Base-by-base conservation (phyloP, 2,797 vertebrate species). In the Brachyalestes nurse region DNA sequence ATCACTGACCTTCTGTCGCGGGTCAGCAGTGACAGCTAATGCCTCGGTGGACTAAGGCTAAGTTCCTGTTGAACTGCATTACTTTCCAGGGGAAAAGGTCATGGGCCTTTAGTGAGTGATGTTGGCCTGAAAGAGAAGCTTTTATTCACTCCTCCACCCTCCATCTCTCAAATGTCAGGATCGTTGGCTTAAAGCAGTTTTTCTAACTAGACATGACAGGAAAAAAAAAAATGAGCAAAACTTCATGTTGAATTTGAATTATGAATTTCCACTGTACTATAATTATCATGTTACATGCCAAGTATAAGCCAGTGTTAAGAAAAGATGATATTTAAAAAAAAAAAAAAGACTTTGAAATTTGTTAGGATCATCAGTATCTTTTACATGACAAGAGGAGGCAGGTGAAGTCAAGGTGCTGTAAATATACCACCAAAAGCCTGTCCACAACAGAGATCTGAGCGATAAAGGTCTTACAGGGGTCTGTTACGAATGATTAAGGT, bases 341-440 rank as follows among this genome's bases (percentile, higher is more conserved):
- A 21, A 51, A 65, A 49, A 69, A 71, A 51, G 17, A 47, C 38
- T 72, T 45, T 72, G 25, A 74, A 81, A 12, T 61, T 72, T 73
- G 57, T 65, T 62, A 70, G 62, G 47, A 75, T 45, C 61, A 6
- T 65, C 53, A 58, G 51, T 49, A 72, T 55, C 71, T 64, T 82
- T 82, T 75, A 74, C 67, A 66, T 72, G 58, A 61, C 55, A 70
- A 57, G 47, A 64, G 19, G 19, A 69, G 77, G 65, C 10, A 78
- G 74, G 79, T 69, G 72, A 17, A 58, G 72, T 65, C 67, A 81
- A 86, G 75, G 78, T 81, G 74, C 65, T 85, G 83, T 87, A 87
- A 78, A 87, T 85, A 87, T 82, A 85, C 58, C 58, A 79, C 72
- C 79, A 61, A 75, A 76, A 66, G 67, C 77, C 67, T 65, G 72